Conservation (phyloP, 2,888 invertebrate genomes). For the Sarcophaga caerulescens region DNA sequence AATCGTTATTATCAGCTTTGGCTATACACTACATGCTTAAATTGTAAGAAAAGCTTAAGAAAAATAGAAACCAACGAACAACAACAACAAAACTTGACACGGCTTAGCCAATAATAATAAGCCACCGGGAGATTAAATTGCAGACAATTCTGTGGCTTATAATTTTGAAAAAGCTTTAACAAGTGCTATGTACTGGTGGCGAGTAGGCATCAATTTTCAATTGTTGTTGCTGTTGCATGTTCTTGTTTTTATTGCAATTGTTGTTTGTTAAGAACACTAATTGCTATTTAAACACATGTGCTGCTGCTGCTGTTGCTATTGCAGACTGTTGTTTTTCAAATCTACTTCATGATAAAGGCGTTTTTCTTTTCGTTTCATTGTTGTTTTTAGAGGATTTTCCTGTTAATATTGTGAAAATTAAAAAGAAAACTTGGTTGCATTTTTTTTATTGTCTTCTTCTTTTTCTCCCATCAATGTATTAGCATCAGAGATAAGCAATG, state of each 20-base stretch:
- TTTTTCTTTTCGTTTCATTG: background rate
- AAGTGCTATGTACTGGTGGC: constrained; percentile 35
- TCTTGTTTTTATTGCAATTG: background rate
- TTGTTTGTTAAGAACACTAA: constrained; percentile 19
- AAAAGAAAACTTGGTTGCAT: background rate
- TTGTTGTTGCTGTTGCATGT: background rate
- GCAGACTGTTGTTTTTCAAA: background rate
- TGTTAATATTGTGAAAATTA: constrained; percentile 33
- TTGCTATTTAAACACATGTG: constrained; percentile 39
- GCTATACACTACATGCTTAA: background rate
- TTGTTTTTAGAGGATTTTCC: constrained; percentile 40
- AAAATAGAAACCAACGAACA: background rate
- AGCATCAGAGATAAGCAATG: too few species aligned
- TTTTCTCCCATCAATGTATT: background rate
- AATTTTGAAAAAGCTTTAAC: background rate
- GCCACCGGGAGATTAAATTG: background rate
- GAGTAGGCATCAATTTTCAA: constrained; percentile 61
- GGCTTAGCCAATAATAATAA: background rate
- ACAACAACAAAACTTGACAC: background rate
- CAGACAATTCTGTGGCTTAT: background rate
- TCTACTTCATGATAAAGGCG: constrained; percentile 1
- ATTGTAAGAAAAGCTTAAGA: background rate
- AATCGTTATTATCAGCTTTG: background rate
- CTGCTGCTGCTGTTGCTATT: too few species aligned
- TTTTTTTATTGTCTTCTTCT: background rate